Conservation (phyloP, 2,888 invertebrate species). For the Diarsia rubi region DNA sequence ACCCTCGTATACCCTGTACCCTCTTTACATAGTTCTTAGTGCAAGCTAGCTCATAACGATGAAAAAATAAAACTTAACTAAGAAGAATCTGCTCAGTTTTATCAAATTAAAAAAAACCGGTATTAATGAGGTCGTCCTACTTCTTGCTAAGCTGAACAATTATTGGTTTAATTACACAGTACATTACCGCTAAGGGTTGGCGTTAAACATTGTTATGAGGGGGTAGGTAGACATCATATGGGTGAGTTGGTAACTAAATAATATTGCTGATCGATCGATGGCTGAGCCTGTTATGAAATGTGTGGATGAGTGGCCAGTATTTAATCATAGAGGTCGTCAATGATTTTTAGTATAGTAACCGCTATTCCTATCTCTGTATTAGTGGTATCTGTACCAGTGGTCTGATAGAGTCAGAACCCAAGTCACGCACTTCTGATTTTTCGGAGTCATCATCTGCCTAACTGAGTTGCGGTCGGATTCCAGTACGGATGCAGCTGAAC, state of each 20-base stretch:
- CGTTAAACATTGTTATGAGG: constrained; percentile 70
- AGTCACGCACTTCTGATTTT: no score
- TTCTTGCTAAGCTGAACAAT: constrained; percentile 81
- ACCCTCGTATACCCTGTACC: no score
- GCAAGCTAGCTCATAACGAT: constrained; percentile 26
- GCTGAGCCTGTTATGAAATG: neutral
- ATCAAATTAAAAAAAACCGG: constrained; percentile 68
- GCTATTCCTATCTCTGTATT: no score
- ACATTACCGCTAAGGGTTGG: constrained; percentile 67
- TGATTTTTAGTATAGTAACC: no score
- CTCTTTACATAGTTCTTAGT: constrained; percentile 6
- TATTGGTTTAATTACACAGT: constrained; percentile 81
- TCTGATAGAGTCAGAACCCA: no score
- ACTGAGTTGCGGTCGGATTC: no score
- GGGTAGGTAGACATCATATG: neutral
- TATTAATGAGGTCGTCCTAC: constrained; percentile 77
- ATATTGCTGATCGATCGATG: neutral
- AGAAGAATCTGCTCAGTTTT: constrained; percentile 4
- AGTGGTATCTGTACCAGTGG: no score
- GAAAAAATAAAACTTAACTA: constrained; percentile 28
- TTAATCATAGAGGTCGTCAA: neutral
- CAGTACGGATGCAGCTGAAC: no score
- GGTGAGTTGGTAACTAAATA: constrained; percentile 15
- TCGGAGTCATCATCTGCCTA: no score
- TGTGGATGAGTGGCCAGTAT: neutral